Conservation (phyloP, 1,140 invertebrate genomes). For the Euwallacea fornicatus region DNA sequence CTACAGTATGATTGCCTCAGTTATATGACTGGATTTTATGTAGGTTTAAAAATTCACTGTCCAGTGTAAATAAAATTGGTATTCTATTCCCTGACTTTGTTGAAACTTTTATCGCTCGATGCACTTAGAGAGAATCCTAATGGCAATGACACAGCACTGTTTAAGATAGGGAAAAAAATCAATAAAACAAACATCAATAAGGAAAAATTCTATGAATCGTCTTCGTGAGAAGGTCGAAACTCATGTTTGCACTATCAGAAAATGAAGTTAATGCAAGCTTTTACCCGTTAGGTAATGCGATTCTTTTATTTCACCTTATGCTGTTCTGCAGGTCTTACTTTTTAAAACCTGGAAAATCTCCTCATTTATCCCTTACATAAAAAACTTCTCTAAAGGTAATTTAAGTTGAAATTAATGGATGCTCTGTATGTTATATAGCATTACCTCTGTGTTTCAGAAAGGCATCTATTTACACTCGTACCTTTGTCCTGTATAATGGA, state of each 20-base stretch:
- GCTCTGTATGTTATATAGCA: not conserved
- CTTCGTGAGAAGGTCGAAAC: not conserved
- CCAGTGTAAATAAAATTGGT: no score
- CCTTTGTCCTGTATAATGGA: conserved; percentile 5
- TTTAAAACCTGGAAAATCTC: not conserved
- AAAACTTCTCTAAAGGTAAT: conserved; percentile 1
- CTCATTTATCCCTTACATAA: not conserved
- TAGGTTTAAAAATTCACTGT: no score
- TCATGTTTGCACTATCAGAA: not conserved
- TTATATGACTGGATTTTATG: no score
- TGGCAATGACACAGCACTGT: conserved; percentile 9
- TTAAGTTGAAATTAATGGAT: conserved; percentile 12
- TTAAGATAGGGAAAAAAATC: not conserved
- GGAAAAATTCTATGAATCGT: not conserved
- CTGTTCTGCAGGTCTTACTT: not conserved
- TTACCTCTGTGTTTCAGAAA: not conserved
- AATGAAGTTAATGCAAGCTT: conserved; percentile 2
- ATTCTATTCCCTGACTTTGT: no score
- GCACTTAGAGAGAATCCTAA: not conserved
- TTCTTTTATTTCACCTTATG: not conserved
- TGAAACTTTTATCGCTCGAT: not conserved
- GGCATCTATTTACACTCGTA: conserved; percentile 1
- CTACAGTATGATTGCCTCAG: no score
- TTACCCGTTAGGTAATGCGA: conserved; percentile 5
- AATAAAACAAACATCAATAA: conserved; percentile 4